These are phyloP conservation scores for Catamblyrhynchus diadema DNA, from an alignment of 2,797 vertebrate genomes.

Conservation along the genomic window DNA sequence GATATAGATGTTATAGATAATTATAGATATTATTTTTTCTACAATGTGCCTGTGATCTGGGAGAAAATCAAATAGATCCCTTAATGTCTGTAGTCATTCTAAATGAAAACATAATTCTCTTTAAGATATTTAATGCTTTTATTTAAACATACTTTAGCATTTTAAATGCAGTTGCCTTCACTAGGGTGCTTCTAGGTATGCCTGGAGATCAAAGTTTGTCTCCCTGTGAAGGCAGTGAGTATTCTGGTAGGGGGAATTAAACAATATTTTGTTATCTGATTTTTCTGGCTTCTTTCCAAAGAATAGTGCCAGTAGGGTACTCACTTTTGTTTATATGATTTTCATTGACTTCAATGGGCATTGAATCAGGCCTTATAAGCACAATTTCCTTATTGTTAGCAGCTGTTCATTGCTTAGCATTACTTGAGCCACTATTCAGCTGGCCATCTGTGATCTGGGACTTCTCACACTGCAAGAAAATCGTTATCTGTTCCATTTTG, in stretches of 20 bases:
- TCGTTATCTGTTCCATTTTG: conserved; percentile 35
- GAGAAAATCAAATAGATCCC: not conserved
- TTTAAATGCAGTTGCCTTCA: not conserved
- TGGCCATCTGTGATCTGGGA: conserved; percentile 44
- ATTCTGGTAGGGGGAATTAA: not conserved
- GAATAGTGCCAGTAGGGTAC: not conserved
- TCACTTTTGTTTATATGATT: conserved; percentile 36
- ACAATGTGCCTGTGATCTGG: not conserved
- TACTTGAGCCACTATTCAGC: conserved; percentile 47
- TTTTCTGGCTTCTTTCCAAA: conserved; percentile 1
- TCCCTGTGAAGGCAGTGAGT: not conserved
- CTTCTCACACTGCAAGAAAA: conserved; percentile 51
- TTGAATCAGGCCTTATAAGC: conserved; percentile 33
- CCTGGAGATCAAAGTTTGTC: not conserved
- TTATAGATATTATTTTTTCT: not conserved
- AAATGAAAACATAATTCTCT: not conserved
- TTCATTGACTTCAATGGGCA: conserved; percentile 32
- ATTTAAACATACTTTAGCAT: not conserved
- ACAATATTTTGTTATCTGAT: not conserved
- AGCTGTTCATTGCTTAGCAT: conserved; percentile 53
- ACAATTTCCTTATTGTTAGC: conserved; percentile 64
- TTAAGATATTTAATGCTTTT: not conserved
- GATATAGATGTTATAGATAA: not conserved
- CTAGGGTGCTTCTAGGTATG: not conserved
- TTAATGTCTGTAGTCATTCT: not conserved